Conservation (phyloP, 2,888 invertebrate species). For the Mythimna loreyi region DNA sequence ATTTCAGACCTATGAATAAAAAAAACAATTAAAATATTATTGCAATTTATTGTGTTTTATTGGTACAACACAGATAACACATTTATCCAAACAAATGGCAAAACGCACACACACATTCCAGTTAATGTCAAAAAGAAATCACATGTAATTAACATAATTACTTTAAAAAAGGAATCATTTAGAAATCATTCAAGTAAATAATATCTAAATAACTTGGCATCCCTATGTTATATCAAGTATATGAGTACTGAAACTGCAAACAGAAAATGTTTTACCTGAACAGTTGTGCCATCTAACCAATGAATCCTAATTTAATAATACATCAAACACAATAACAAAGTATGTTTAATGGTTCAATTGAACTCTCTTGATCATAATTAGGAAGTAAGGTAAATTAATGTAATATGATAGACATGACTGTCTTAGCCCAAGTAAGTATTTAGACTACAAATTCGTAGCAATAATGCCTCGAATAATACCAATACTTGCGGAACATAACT, state of each 20-base stretch:
- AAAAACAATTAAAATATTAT: neutral
- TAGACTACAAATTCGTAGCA: neutral
- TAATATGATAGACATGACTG: conserved; percentile 6
- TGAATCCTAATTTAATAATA: conserved; percentile 4
- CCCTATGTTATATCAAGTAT: neutral
- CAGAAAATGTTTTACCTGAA: conserved; percentile 10
- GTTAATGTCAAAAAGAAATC: conserved; percentile 23
- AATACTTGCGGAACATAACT: neutral
- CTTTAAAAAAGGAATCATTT: conserved; percentile 1
- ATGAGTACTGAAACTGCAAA: neutral
- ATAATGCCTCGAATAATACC: neutral
- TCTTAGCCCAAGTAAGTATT: neutral
- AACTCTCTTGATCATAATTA: neutral
- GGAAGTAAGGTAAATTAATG: conserved; percentile 10
- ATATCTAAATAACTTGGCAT: conserved; percentile 9
- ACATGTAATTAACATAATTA: conserved; percentile 27
- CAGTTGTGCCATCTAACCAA: conserved; percentile 32
- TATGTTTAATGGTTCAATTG: neutral
- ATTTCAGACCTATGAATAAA: conserved; percentile 91
- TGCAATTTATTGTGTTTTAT: neutral
- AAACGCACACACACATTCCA: conserved; percentile 31
- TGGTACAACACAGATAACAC: conserved; percentile 10
- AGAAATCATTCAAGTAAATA: neutral
- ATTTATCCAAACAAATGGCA: neutral
- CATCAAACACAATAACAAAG: neutral